Percentiles rank a stretch among this genome's conserved stretches.
phyloP scores from a whole-genome alignment of 2,888 invertebrate species.

The Pristionchus japonicus region DNA sequence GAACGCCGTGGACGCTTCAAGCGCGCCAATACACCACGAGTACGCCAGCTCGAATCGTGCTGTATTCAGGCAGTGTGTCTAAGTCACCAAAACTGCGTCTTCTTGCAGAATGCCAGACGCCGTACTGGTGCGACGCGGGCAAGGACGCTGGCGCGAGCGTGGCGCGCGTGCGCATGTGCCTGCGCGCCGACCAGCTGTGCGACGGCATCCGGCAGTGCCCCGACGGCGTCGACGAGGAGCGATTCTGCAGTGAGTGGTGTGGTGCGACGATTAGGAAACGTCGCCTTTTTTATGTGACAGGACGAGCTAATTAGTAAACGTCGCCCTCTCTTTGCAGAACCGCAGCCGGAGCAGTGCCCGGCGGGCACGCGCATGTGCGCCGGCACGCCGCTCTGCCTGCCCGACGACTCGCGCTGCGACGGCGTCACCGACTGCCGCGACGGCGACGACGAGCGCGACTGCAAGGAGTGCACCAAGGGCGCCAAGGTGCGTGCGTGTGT shows the following conservation, averaged over 20 bases:
- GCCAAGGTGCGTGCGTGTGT: constrained; percentile 52
- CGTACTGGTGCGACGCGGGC: constrained; percentile 62
- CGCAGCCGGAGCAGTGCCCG: neutral
- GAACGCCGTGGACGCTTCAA: neutral
- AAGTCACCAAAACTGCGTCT: neutral
- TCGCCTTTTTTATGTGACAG: neutral
- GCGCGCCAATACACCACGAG: neutral
- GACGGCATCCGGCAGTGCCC: constrained; percentile 65
- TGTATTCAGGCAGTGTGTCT: too few relatives aligned
- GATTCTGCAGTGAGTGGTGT: constrained; percentile 43
- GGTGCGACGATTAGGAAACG: neutral
- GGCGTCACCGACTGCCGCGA: constrained; percentile 57
- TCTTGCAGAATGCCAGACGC: constrained; percentile 63
- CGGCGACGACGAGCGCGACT: constrained; percentile 57
- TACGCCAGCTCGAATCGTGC: too few relatives aligned
- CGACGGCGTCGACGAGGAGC: constrained; percentile 62
- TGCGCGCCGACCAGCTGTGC: constrained; percentile 50
- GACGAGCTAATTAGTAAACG: neutral
- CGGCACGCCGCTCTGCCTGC: constrained; percentile 49
- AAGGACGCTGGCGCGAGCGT: neutral
- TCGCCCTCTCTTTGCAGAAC: constrained; percentile 21
- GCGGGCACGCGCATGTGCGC: neutral
- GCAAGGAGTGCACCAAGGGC: constrained; percentile 53
- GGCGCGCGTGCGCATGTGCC: constrained; percentile 18
- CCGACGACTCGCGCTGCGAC: constrained; percentile 53